Conservation (phyloP, 2,113 vertebrate species). For the Circaetus cinerascens region DNA sequence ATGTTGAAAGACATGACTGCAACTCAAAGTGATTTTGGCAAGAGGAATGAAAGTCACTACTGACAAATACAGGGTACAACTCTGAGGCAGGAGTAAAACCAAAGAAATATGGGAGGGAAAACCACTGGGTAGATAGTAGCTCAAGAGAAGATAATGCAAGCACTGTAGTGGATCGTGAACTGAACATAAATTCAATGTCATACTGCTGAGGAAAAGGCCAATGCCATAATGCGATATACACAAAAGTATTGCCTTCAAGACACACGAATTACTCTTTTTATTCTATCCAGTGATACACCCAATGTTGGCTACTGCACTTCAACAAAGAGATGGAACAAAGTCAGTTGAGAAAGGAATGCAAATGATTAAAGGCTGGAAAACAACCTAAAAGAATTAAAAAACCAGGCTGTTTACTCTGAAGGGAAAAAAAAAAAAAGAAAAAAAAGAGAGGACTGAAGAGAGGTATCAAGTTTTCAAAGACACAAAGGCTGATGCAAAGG, state of each 20-base stretch:
- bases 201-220: neutral
- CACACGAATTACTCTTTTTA: fast-evolving
- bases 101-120: neutral
- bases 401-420: neutral
- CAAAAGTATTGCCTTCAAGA: neutral
- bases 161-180: fast-evolving
- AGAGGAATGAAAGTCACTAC: neutral
- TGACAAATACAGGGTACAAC: too few relatives aligned
- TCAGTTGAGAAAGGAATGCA: neutral
- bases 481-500: neutral
- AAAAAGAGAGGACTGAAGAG: neutral
- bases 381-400: neutral
- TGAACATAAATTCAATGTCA: neutral
- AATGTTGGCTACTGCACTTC: neutral
- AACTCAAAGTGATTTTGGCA: too few relatives aligned
- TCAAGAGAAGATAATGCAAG: too few relatives aligned
- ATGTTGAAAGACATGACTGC: neutral
- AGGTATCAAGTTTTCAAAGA: neutral
- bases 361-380: neutral
- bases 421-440: neutral
- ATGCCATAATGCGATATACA: fast-evolving
- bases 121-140: fast-evolving
- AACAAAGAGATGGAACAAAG: neutral
- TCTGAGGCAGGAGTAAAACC: neutral
- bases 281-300: neutral